Evolutionary conservation across 1,140 invertebrate species (phyloP).

Genomic region (Drosophila melanica): DNA sequence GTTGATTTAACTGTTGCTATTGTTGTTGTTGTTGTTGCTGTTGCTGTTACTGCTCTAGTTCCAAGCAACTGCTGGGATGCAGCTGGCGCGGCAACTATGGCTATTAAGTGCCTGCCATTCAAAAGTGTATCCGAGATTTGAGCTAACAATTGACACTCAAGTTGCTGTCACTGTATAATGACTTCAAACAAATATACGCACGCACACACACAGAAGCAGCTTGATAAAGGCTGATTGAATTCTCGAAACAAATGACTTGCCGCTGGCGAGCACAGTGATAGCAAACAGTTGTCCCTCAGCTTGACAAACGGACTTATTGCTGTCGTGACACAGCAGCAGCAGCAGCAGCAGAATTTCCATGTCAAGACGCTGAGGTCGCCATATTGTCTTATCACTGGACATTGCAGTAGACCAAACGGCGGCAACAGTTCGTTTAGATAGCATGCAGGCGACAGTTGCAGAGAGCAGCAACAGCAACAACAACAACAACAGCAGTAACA

Average conservation of each 20-base stretch:
- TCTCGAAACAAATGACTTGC: slow-evolving; percentile 21
- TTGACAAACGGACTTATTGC: slow-evolving; percentile 23
- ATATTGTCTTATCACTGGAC: slow-evolving; percentile 19
- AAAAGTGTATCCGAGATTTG: slow-evolving; percentile 48
- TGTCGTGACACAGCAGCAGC: slow-evolving; percentile 15
- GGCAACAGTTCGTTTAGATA: slow-evolving; percentile 30
- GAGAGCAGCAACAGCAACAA: background rate
- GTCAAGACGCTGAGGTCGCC: background rate
- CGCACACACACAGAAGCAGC: slow-evolving; percentile 8
- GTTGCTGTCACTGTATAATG: slow-evolving; percentile 36
- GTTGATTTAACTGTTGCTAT: slow-evolving; percentile 37
- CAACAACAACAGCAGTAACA: background rate
- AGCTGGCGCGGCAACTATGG: slow-evolving; percentile 27
- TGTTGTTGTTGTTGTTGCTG: slow-evolving; percentile 8
- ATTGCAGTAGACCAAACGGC: slow-evolving; percentile 29
- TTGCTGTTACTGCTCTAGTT: background rate
- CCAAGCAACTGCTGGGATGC: slow-evolving; percentile 23
- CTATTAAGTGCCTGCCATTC: slow-evolving; percentile 50
- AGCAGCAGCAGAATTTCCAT: slow-evolving; percentile 8
- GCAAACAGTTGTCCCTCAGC: slow-evolving; percentile 25
- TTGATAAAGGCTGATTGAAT: slow-evolving; percentile 19
- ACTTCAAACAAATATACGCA: slow-evolving; percentile 13
- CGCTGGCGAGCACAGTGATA: slow-evolving; percentile 28
- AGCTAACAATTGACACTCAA: slow-evolving; percentile 56
- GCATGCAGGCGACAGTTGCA: slow-evolving; percentile 7